Percentiles rank a stretch among this genome's conserved stretches.
phyloP scores from a whole-genome alignment of 30 jellyfish, hydroid and myxozoan species.

The Hydractinia echinata region DNA sequence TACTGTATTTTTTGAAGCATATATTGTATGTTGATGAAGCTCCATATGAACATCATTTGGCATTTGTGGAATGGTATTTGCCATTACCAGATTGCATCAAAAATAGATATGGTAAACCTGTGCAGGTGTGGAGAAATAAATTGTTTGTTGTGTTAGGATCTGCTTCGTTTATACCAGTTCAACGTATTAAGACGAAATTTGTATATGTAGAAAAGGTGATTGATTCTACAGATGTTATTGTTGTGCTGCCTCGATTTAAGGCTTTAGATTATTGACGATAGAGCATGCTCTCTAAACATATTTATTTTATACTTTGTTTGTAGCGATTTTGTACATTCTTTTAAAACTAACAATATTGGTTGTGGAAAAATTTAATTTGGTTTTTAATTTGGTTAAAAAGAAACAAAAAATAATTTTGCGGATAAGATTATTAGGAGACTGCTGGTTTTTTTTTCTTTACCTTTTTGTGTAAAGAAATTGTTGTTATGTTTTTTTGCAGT shows the following conservation, averaged over 20 bases:
- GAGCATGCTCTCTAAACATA: too few species aligned
- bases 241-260: conserved; percentile 12
- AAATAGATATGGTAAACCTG: conserved; percentile 14
- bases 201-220: not conserved
- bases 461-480: too few species aligned
- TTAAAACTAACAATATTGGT: too few species aligned
- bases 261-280: not conserved
- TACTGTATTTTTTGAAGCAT: too few species aligned
- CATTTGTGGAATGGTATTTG: conserved; percentile 8
- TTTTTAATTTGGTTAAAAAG: too few species aligned
- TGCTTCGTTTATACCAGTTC: conserved; percentile 25
- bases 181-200: conserved; percentile 9
- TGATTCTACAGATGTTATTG: not conserved
- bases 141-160: not conserved
- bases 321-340: too few species aligned
- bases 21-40: not conserved
- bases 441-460: too few species aligned
- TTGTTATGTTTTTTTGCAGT: too few species aligned
- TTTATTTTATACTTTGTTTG: too few species aligned
- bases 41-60: not conserved
- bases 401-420: too few species aligned
- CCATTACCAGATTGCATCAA: not conserved
- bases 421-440: too few species aligned
- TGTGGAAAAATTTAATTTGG: too few species aligned
- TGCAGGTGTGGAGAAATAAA: not conserved